Evolutionary conservation across 2,888 invertebrate species (phyloP), one percentile per base, ranked within the genome.

Genomic region (Rhingia rostrata): DNA sequence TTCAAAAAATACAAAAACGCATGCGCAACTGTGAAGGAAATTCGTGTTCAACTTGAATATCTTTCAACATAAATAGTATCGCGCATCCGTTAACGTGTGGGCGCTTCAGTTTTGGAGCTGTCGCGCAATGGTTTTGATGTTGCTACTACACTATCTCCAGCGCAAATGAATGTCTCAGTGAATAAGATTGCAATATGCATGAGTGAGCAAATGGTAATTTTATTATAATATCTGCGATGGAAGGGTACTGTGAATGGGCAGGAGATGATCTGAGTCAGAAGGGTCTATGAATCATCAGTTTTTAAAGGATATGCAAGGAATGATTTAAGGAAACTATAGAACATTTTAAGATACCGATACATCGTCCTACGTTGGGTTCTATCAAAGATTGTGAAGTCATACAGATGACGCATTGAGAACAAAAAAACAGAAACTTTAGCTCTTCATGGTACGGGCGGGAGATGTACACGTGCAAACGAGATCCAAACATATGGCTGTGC

Each of bases 51-150:
- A 43, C 54, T 63, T 74, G 58, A 75, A 82, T 77, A 82, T 82
- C 77, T 70, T 60, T 75, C 60, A 72, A 53, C 77, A 77, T 77
- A 82, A 82, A 82, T 82, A 77, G 64, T 77, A 77, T 70, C 60
- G 81, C 60, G 81, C 81, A 82, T 82, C 81, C 77, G 81, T 66
- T 81, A 64, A 37, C 37, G 77, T 37, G 53, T 54, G 47, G 54
- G 63, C 22, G 22, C 45, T 47, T 30, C 22, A n/a, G 41, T 69
- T 58, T 58, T 64, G 58, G 73, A 37, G 56, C 73, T 14, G 30
- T 63, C 69, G 63, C 41, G 70, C 14, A 22, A 51, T 14, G 33
- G 43, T 43, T 53, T 22, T 43, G 22, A 60, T 53, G 41, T 60
- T 53, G 49, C 66, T 67, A 58, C 75, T 35, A 51, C 54, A 58